Percentiles rank a stretch among this genome's conserved stretches.
Conservation (phyloP, 30 jellyfish, hydroid and myxozoan species). For the Aurelia aurita complex sp. Pacific region DNA sequence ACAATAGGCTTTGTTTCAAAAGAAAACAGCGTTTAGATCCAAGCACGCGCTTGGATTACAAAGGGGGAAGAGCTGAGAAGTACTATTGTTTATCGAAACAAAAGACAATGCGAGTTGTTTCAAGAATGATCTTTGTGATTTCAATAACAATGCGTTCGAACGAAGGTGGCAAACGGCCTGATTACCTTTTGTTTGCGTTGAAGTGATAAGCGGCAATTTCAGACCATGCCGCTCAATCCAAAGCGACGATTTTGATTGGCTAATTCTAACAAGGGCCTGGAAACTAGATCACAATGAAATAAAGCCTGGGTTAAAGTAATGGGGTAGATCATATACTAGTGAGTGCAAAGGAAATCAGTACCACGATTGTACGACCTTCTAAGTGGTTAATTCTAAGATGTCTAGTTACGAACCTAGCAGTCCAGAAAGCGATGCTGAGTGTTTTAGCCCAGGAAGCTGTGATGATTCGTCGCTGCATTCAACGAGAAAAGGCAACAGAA, state of each 20-base stretch:
- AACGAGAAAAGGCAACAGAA: constrained; percentile 3
- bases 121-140: constrained; percentile 4
- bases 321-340: too few species aligned
- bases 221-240: not conserved
- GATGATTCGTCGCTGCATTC: constrained; percentile 18
- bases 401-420: constrained; percentile 59
- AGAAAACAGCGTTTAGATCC: constrained; percentile 28
- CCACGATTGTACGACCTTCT: too few species aligned
- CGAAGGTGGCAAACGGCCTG: too few species aligned
- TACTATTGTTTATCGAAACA: constrained; percentile 27
- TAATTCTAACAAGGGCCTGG: not conserved
- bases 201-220: too few species aligned
- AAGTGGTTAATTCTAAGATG: not conserved
- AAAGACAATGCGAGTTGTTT: constrained; percentile 30
- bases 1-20: constrained; percentile 26
- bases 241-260: constrained; percentile 26
- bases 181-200: too few species aligned
- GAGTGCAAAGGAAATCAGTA: too few species aligned
- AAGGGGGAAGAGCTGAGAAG: constrained; percentile 14
- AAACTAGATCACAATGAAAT: too few species aligned
- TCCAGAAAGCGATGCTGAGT: constrained; percentile 59
- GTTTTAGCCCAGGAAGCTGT: constrained; percentile 52
- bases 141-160: too few species aligned
- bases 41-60: constrained; percentile 62
- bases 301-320: too few species aligned